Base-by-base conservation (phyloP, 92 coral and sea anemone species). In the Palythoa heliodiscus region DNA sequence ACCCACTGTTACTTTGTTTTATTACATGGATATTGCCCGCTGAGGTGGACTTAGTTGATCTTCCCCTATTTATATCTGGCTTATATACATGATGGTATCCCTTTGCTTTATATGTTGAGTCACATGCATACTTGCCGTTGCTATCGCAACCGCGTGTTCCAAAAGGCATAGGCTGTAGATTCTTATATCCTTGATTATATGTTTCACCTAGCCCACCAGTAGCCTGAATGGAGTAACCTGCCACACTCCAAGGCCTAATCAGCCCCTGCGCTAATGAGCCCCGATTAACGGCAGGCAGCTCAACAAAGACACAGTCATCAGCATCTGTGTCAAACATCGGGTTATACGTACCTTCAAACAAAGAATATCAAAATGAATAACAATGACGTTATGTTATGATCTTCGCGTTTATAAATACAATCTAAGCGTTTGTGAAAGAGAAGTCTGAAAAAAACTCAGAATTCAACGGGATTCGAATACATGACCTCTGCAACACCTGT, bases 261-360 rank as follows among this genome's bases (percentile, higher is more conserved):
- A 64, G 37, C 29, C 73, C 60, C 63, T 79, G 84, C 15, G 24
- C 15, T 29, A 29, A 29, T 52, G 37, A 75, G 25, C 60, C 60
- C 84, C 25, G 73, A 5, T 66, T 70, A 7, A 80, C 2, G 40
- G 74, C 5, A 25, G 84, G 58, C 12, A 80, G 73, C 47, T 80
- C 84, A 66, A 80, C 47, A 24, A 80, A 80, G 57, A 80, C 84
- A 43, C 74, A 66, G 61, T 80, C 84, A 7, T 80, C 84, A 23
- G 61, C 40, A 23, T 47, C 84, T 8, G 29, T 66, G 7, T 66
- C 84, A 29, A 22, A 25, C 16, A 16, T 24, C 14, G 64, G 64
- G 74, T 80, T 47, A 47, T 25, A 67, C 40, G 75, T 40, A 66
- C 81, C 81, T 76, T 35, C 12, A 15, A 76, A 76, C 24, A 54